These are phyloP conservation scores for Pristionchus fissidentatus DNA, from an alignment of 2,888 invertebrate genomes.

Conservation along the genomic window DNA sequence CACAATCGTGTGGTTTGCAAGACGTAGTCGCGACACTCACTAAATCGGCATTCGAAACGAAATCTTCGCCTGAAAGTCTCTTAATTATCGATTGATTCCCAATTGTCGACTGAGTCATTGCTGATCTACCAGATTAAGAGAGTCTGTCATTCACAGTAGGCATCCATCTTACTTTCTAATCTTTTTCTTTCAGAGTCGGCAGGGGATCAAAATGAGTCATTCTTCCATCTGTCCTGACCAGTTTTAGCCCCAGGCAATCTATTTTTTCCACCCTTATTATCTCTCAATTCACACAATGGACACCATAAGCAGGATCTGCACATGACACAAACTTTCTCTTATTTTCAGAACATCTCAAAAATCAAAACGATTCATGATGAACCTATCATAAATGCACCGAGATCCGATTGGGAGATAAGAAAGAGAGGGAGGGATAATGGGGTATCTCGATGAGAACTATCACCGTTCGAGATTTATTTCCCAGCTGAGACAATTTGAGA, in stretches of 20 bases:
- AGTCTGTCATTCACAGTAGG: not conserved
- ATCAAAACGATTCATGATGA: not conserved
- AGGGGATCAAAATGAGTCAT: constrained; percentile 14
- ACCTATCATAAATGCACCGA: not conserved
- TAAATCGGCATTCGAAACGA: constrained; percentile 66
- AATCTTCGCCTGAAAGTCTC: constrained; percentile 69
- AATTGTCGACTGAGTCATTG: not conserved
- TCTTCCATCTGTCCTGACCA: not conserved
- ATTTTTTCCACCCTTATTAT: not conserved
- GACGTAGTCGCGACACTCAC: constrained; percentile 66
- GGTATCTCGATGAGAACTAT: constrained; percentile 12
- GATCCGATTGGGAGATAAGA: not conserved
- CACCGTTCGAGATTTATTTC: not conserved
- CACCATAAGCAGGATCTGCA: not conserved
- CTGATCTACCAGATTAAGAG: not conserved
- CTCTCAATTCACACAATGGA: not conserved
- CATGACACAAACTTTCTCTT: not conserved
- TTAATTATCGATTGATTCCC: not conserved
- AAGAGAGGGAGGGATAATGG: not conserved
- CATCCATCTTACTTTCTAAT: not conserved
- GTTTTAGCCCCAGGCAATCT: not conserved
- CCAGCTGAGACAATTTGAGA: constrained; percentile 12
- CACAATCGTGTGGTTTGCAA: constrained; percentile 68
- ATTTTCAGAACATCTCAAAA: not conserved
- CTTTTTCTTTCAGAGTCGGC: not conserved